phyloP scores from a whole-genome alignment of 2,888 invertebrate genomes.

The Branchellion lobata region DNA sequence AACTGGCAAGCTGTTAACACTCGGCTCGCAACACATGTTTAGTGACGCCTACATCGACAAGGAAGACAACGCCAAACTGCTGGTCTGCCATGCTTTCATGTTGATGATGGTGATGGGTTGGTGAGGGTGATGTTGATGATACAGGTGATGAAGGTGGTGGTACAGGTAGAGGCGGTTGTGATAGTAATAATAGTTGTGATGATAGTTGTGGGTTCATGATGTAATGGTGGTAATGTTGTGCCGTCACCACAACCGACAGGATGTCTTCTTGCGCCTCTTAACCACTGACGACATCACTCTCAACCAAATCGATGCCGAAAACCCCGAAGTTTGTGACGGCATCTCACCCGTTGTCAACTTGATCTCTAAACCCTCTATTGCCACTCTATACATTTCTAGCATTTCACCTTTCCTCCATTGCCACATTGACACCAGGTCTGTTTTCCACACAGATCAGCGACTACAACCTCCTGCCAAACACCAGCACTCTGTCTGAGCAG shows the following conservation, averaged over 20 bases:
- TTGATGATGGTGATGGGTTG: background rate
- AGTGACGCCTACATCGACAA: conserved; percentile 88
- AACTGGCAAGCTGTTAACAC: conserved; percentile 76
- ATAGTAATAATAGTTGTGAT: background rate
- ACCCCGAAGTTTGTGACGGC: conserved; percentile 78
- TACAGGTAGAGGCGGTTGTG: background rate
- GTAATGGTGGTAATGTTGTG: background rate
- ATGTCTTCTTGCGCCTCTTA: conserved; percentile 81
- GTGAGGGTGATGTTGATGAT: background rate
- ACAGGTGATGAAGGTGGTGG: background rate
- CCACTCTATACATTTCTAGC: background rate
- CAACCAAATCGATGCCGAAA: conserved; percentile 83
- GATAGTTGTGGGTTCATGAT: conserved; percentile 5
- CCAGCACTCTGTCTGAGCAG: conserved; percentile 74
- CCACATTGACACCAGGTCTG: no score
- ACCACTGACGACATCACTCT: conserved; percentile 70
- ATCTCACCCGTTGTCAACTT: background rate
- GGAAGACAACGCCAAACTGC: conserved; percentile 85
- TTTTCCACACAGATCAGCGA: conserved; percentile 75
- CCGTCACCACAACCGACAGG: no score
- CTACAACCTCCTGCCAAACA: conserved; percentile 86
- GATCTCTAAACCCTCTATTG: background rate
- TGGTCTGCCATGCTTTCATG: conserved; percentile 62
- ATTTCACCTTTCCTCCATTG: background rate
- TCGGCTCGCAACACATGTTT: conserved; percentile 89